These are phyloP conservation scores for Muscidifurax raptorellus DNA, from an alignment of 1,140 invertebrate genomes.

Conservation along the genomic window DNA sequence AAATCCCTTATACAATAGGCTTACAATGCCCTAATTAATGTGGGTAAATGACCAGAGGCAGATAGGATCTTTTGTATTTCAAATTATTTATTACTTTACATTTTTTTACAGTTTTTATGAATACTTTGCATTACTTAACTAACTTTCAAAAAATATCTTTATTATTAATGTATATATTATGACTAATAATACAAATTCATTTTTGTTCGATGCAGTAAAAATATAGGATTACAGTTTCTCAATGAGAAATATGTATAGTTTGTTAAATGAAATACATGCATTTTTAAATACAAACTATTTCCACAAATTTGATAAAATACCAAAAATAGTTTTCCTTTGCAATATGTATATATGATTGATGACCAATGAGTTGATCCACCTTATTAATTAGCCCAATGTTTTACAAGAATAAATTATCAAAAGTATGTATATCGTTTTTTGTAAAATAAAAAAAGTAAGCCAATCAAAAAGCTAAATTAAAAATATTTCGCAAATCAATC, in stretches of 20 bases:
- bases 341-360: too few species aligned
- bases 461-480: slow-evolving; percentile 21
- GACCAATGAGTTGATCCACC: too few species aligned
- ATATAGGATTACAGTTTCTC: not conserved
- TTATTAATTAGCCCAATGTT: too few species aligned
- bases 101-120: slow-evolving; percentile 1
- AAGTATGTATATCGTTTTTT: not conserved
- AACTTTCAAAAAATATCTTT: slow-evolving; percentile 28
- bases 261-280: not conserved
- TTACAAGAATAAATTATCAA: not conserved
- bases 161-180: slow-evolving; percentile 1
- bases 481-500: slow-evolving; percentile 11
- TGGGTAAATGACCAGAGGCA: not conserved
- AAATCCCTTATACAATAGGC: too few species aligned
- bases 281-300: not conserved
- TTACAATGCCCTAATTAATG: too few species aligned
- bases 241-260: not conserved
- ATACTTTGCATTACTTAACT: slow-evolving; percentile 13
- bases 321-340: too few species aligned
- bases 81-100: slow-evolving; percentile 39
- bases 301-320: not conserved
- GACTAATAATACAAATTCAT: not conserved
- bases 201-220: slow-evolving; percentile 5
- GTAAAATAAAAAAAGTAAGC: not conserved
- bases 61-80: not conserved